These are phyloP conservation scores for Tanypteryx hageni DNA, from an alignment of 2,888 invertebrate genomes.

Conservation along the genomic window DNA sequence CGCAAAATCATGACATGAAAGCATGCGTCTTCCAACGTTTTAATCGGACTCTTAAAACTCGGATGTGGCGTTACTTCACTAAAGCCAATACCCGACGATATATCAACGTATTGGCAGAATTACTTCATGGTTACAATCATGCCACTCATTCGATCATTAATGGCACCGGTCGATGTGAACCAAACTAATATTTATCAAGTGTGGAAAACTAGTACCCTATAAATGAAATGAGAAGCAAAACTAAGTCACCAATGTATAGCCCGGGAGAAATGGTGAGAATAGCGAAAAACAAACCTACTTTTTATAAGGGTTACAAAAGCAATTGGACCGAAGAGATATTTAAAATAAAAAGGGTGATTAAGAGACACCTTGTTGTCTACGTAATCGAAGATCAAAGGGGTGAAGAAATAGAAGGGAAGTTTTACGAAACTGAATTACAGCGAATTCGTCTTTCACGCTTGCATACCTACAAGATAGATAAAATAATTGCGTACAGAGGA, in stretches of 20 bases:
- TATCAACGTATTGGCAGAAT: background rate
- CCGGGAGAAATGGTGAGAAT: conserved; percentile 64
- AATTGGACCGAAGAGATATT: conserved; percentile 70
- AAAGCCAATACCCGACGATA: conserved; percentile 55
- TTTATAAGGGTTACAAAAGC: conserved; percentile 69
- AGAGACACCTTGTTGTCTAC: conserved; percentile 69
- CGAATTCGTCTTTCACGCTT: conserved; percentile 65
- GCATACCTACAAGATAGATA: conserved; percentile 68
- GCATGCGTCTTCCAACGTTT: conserved; percentile 71
- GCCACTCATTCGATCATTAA: background rate
- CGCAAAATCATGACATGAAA: conserved; percentile 70
- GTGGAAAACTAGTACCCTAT: too few relatives aligned
- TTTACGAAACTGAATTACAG: conserved; percentile 69
- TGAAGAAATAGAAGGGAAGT: conserved; percentile 69
- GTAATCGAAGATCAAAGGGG: conserved; percentile 68
- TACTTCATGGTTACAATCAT: background rate
- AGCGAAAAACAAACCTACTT: conserved; percentile 67
- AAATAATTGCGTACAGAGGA: conserved; percentile 68
- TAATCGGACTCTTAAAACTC: conserved; percentile 71
- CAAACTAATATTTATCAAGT: conserved; percentile 56
- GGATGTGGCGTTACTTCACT: conserved; percentile 70
- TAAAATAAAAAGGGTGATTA: conserved; percentile 66
- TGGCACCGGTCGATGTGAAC: conserved; percentile 64
- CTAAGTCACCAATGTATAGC: background rate
- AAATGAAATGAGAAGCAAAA: background rate